Evolutionary conservation across 1,140 invertebrate species (phyloP).

Genomic region (Calliopsis andreniformis): DNA sequence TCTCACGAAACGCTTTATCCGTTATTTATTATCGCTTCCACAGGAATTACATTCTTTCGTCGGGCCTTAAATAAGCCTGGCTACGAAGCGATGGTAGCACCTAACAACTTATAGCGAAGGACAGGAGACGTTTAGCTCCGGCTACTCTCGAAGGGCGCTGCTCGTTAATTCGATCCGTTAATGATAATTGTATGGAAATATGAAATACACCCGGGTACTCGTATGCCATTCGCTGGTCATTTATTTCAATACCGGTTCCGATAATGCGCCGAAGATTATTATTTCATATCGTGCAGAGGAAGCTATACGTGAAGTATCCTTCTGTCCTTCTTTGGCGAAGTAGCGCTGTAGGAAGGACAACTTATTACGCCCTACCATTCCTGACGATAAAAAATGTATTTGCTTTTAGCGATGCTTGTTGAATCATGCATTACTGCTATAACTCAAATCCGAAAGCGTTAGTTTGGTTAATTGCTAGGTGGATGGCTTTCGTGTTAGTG

Average conservation of each 20-base stretch:
- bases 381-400: no score
- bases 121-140: conserved; percentile 14
- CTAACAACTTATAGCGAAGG: conserved; percentile 33
- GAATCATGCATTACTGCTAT: no score
- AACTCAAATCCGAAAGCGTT: no score
- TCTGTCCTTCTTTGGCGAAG: not conserved
- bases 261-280: conserved; percentile 52
- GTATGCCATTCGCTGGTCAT: conserved; percentile 19
- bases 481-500: no score
- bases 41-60: conserved; percentile 39
- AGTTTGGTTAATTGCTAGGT: no score
- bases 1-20: conserved; percentile 31
- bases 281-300: not conserved
- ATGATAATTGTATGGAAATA: conserved; percentile 68
- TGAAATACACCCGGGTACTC: conserved; percentile 39
- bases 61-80: conserved; percentile 22
- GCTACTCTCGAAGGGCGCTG: conserved; percentile 30
- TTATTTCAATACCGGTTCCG: conserved; percentile 60
- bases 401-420: no score
- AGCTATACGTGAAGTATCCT: not conserved
- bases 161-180: conserved; percentile 58
- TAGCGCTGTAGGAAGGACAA: not conserved
- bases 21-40: conserved; percentile 39
- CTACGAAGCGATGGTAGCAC: conserved; percentile 23
- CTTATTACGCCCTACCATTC: not conserved